Evolutionary conservation across 2,797 vertebrate genomes (phyloP).

Genomic region (Cossypha heuglini): DNA sequence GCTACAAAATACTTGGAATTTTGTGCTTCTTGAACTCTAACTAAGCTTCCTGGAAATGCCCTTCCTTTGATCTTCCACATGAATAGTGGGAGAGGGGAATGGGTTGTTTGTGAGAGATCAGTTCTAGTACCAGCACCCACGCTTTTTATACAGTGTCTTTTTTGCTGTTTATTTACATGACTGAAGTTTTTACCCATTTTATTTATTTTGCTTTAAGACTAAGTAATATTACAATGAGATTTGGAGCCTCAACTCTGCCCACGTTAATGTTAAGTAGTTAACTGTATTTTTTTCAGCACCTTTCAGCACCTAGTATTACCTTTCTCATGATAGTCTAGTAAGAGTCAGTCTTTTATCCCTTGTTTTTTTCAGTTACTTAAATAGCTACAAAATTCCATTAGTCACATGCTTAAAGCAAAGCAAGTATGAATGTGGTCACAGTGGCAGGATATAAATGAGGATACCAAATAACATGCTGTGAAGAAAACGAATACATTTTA

Average conservation of each 20-base stretch:
- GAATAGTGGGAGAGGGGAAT: not conserved
- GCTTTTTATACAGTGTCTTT: not conserved
- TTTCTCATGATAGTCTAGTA: not conserved
- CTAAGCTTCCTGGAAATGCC: not conserved
- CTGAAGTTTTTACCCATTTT: not conserved
- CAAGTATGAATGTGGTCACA: not conserved
- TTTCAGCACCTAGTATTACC: not conserved
- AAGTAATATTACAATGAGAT: not conserved
- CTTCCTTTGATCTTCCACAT: not conserved
- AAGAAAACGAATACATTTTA: not conserved
- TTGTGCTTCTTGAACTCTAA: not conserved
- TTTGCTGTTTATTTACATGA: not conserved
- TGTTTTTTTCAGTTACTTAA: not conserved
- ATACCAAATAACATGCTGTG: not conserved
- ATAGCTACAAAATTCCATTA: not conserved
- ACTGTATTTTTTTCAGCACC: not conserved
- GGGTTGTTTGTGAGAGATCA: not conserved
- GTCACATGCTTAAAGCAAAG: not conserved
- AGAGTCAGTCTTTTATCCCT: not conserved
- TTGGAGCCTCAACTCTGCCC: not conserved
- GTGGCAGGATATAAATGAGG: not conserved
- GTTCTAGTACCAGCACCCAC: fast-evolving
- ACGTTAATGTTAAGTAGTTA: not conserved
- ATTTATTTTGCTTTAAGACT: not conserved
- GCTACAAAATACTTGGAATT: not conserved